A percentile compares a stretch with the other conserved stretches of the same genome.
These are phyloP conservation scores for Trematomus bernacchii DNA, from an alignment of 2,797 vertebrate genomes.

Conservation along the genomic window DNA sequence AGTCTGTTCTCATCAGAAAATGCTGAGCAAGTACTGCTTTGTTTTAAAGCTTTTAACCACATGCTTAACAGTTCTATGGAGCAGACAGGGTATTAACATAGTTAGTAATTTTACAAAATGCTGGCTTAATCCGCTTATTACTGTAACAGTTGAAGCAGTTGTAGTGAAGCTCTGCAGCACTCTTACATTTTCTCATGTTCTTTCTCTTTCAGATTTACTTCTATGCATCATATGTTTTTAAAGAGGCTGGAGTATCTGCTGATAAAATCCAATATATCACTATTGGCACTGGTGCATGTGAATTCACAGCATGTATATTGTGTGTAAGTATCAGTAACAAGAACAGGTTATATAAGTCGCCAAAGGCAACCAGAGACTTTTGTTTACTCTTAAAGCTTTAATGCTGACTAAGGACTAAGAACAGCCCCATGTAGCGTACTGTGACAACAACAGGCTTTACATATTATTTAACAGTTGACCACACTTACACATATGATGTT, in stretches of 20 bases:
- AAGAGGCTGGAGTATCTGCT: constrained; percentile 86
- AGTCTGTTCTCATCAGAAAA: constrained; percentile 33
- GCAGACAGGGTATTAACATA: constrained; percentile 52
- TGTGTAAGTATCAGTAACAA: constrained; percentile 87
- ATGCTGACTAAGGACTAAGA: constrained; percentile 13
- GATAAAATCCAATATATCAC: constrained; percentile 89
- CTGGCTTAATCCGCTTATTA: constrained; percentile 67
- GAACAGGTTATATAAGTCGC: constrained; percentile 61
- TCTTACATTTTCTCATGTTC: constrained; percentile 16
- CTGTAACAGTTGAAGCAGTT: constrained; percentile 13
- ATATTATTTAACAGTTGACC: constrained; percentile 4
- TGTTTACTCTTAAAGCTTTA: constrained; percentile 39
- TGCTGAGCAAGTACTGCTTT: constrained; percentile 27
- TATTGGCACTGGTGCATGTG: constrained; percentile 91
- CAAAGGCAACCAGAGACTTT: constrained; percentile 21
- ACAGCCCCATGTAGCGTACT: neutral
- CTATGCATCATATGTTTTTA: constrained; percentile 91
- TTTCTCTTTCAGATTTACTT: constrained; percentile 88
- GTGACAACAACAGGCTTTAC: neutral
- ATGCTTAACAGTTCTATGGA: constrained; percentile 46
- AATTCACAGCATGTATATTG: constrained; percentile 87
- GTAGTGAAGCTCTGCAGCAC: constrained; percentile 18
- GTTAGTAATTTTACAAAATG: constrained; percentile 57
- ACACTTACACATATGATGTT: neutral
- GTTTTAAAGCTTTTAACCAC: constrained; percentile 52